Percentiles rank a stretch among this genome's conserved stretches.
phyloP scores from a whole-genome alignment of 2,797 vertebrate genomes.

The Ctenopoma multispine region DNA sequence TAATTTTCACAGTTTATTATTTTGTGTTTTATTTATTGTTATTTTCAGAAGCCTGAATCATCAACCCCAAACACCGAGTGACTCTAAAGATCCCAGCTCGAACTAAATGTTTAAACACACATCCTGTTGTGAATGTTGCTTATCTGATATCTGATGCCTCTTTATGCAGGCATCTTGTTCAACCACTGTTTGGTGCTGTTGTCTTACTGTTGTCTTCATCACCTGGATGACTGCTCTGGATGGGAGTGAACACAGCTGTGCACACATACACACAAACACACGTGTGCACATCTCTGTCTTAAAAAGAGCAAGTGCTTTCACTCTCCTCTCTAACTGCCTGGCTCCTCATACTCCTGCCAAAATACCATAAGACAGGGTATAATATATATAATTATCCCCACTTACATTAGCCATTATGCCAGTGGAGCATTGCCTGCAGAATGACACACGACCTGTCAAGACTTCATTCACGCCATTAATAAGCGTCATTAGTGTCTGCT shows the following conservation, averaged over 20 bases:
- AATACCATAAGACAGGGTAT: conserved; percentile 99
- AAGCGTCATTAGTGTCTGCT: conserved; percentile 99
- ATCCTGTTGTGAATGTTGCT: conserved; percentile 32
- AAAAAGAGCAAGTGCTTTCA: conserved; percentile 83
- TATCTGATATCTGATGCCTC: conserved; percentile 23
- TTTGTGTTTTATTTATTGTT: neutral
- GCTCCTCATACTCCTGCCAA: conserved; percentile 97
- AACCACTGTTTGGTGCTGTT: conserved; percentile 81
- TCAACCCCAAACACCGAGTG: neutral
- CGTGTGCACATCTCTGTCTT: conserved; percentile 75
- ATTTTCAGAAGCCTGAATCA: neutral
- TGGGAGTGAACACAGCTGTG: conserved; percentile 9
- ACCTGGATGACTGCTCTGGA: conserved; percentile 41
- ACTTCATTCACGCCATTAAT: conserved; percentile 99
- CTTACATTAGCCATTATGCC: conserved; percentile 99
- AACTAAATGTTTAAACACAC: conserved; percentile 27
- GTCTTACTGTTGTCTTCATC: conserved; percentile 71
- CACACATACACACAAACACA: conserved; percentile 51
- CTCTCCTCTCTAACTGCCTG: conserved; percentile 88
- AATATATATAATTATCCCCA: conserved; percentile 98
- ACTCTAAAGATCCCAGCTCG: conserved; percentile 7
- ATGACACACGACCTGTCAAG: conserved; percentile 99
- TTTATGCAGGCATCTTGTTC: conserved; percentile 61
- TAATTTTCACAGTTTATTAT: neutral
- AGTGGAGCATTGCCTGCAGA: conserved; percentile 91